phyloP scores from a whole-genome alignment of 2,888 invertebrate species.

The Phortica magna region DNA sequence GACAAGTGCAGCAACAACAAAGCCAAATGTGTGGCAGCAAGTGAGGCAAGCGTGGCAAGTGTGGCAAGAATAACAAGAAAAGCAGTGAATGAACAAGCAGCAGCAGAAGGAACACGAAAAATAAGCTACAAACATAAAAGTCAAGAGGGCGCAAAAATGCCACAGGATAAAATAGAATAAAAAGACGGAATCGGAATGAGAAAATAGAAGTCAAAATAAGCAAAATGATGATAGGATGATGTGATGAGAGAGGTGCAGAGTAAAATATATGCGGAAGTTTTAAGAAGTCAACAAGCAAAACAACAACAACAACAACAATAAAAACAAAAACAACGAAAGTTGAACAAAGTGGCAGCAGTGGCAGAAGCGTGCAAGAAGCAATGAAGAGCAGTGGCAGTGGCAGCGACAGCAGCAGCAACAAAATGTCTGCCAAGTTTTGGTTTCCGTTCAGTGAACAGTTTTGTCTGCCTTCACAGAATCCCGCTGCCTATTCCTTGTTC shows the following conservation, averaged over 20 bases:
- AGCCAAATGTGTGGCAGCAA: background rate
- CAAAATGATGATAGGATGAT: background rate
- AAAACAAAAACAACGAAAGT: background rate
- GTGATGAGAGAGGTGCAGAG: background rate
- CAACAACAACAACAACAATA: background rate
- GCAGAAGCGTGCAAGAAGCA: background rate
- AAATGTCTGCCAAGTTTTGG: slow-evolving; percentile 37
- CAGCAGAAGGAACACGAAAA: background rate
- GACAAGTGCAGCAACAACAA: background rate
- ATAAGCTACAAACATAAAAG: slow-evolving; percentile 11
- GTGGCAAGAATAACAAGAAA: slow-evolving; percentile 1
- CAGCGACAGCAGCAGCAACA: background rate
- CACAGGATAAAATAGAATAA: background rate
- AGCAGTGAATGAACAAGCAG: background rate
- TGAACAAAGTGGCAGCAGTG: background rate
- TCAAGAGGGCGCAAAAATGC: slow-evolving; percentile 25
- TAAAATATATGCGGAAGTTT: background rate
- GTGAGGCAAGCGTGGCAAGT: background rate
- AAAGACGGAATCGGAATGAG: background rate
- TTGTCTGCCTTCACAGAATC: background rate
- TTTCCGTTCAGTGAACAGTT: slow-evolving; percentile 11
- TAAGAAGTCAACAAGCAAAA: slow-evolving; percentile 1
- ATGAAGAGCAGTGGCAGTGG: background rate
- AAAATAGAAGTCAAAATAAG: background rate
- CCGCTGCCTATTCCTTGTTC: background rate